phyloP scores from a whole-genome alignment of 2,888 invertebrate species.

The Cephonodes hylas region DNA sequence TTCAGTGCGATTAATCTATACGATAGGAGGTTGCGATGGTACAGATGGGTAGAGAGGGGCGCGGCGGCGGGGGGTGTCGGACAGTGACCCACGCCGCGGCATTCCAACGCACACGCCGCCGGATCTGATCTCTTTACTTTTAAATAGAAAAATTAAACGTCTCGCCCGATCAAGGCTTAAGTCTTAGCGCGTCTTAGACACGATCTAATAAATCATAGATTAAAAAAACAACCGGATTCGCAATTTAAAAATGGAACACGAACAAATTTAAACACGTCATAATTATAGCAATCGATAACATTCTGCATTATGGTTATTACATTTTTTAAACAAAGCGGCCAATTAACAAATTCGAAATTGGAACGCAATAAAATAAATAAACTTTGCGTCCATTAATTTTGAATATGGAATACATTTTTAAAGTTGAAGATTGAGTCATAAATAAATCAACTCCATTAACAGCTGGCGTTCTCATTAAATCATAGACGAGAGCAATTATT shows the following conservation, averaged over 20 bases:
- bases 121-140: slow-evolving; percentile 73
- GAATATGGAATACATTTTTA: background rate
- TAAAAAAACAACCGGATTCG: background rate
- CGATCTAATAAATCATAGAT: background rate
- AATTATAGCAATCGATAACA: background rate
- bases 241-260: background rate
- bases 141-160: slow-evolving; percentile 35
- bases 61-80: slow-evolving; percentile 56
- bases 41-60: slow-evolving; percentile 43
- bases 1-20: slow-evolving; percentile 67
- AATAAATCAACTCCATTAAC: background rate
- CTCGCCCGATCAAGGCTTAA: background rate
- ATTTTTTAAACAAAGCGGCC: no score
- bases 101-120: slow-evolving; percentile 64
- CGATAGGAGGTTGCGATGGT: slow-evolving; percentile 69
- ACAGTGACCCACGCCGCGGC: slow-evolving; percentile 68
- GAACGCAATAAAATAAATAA: background rate
- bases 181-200: background rate
- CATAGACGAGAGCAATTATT: background rate
- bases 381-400: background rate
- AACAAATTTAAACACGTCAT: background rate
- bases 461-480: background rate
- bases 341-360: background rate
- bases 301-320: background rate
- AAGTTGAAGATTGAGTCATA: background rate